phyloP scores from a whole-genome alignment of 37 sponge, comb jelly and placozoan species.

The Diacarnus erythraeanus region DNA sequence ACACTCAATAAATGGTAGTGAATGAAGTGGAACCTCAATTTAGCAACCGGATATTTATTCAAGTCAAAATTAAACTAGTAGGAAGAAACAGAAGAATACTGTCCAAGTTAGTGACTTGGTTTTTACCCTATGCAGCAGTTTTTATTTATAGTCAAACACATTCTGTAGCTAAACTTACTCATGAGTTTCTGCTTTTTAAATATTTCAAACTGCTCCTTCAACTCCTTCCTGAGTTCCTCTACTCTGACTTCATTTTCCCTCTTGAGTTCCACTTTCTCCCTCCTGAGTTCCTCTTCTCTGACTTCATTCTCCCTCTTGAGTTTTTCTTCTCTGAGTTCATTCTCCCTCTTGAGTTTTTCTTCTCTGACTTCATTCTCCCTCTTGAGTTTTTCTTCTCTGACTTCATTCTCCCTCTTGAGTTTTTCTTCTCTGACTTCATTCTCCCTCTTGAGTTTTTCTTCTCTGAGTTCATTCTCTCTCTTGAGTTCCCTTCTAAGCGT shows the following conservation, averaged over 20 bases:
- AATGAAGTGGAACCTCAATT: too few species aligned
- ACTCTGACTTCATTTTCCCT: neutral
- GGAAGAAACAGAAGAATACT: too few species aligned
- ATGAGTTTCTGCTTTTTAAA: neutral
- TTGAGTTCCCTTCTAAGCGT: too few species aligned
- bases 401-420: neutral
- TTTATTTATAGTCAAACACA: too few species aligned
- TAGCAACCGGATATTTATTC: too few species aligned
- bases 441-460: neutral
- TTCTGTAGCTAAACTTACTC: too few species aligned
- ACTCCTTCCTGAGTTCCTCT: neutral
- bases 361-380: neutral
- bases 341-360: neutral
- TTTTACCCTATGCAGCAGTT: too few species aligned
- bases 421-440: neutral
- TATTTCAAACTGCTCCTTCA: neutral
- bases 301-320: neutral
- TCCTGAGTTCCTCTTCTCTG: neutral
- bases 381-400: neutral
- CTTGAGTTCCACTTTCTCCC: neutral
- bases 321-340: neutral
- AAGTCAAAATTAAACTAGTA: too few species aligned
- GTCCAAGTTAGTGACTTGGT: too few species aligned
- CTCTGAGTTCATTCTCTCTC: neutral
- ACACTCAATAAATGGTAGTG: too few species aligned